Percentiles rank a stretch among this genome's conserved stretches.
Conservation (phyloP, 2,888 invertebrate genomes). For the Resseliella maxima region DNA sequence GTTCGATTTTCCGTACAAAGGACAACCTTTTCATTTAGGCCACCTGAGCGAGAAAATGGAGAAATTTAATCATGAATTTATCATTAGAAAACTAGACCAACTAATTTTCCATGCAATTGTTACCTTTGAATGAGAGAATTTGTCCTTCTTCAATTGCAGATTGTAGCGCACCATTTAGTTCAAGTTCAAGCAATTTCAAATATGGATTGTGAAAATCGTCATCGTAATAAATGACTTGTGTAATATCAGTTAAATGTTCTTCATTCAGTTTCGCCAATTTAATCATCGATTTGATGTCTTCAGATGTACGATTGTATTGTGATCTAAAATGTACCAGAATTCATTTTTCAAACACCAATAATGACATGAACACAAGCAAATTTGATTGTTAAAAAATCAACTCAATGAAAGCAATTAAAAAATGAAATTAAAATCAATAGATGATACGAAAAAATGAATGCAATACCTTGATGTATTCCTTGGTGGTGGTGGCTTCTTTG, state of each 20-base stretch:
- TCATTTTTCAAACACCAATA: too few relatives aligned
- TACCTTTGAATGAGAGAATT: constrained; percentile 75
- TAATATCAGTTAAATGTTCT: constrained; percentile 75
- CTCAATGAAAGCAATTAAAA: too few relatives aligned
- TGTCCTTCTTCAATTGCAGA: constrained; percentile 76
- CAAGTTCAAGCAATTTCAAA: constrained; percentile 77
- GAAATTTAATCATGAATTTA: too few relatives aligned
- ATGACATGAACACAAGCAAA: too few relatives aligned
- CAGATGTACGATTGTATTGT: constrained; percentile 69
- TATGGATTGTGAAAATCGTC: constrained; percentile 68
- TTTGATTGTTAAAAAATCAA: too few relatives aligned
- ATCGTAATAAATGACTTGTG: constrained; percentile 74
- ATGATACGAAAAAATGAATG: too few relatives aligned
- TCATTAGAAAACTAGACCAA: too few relatives aligned
- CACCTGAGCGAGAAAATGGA: too few relatives aligned
- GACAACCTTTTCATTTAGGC: constrained; percentile 80
- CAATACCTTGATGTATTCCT: too few relatives aligned
- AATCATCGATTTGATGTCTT: constrained; percentile 78
- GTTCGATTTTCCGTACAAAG: constrained; percentile 83
- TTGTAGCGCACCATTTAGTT: constrained; percentile 78
- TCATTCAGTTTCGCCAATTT: constrained; percentile 82
- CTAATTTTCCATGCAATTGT: too few relatives aligned
- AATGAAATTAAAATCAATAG: too few relatives aligned
- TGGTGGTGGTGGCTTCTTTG: too few relatives aligned
- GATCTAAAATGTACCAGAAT: not conserved